Percentiles rank a stretch among this genome's conserved stretches.
phyloP scores from a whole-genome alignment of 30 jellyfish, hydroid and myxozoan genomes.

The Nemopilema nomurai region DNA sequence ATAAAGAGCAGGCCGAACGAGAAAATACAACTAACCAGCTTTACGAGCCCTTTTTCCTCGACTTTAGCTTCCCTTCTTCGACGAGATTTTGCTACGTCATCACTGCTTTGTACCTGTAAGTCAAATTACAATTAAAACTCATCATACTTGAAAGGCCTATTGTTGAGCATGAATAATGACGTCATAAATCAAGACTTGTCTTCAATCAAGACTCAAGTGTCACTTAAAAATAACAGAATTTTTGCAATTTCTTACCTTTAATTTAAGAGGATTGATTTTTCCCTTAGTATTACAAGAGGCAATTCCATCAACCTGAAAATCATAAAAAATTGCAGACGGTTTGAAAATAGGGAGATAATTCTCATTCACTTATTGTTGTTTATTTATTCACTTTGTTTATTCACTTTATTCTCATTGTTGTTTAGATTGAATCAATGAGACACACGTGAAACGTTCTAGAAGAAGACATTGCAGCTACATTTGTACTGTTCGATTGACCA shows the following conservation, averaged over 20 bases:
- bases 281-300: conserved; percentile 16
- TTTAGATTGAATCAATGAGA: no score
- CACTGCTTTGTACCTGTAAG: background rate
- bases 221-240: background rate
- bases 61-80: conserved; percentile 23
- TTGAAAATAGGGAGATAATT: no score
- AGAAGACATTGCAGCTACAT: no score
- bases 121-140: background rate
- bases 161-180: background rate
- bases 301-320: conserved; percentile 41
- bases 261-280: conserved; percentile 24
- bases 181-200: no score
- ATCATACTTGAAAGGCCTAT: background rate
- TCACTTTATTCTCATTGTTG: no score
- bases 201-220: no score
- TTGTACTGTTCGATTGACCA: no score
- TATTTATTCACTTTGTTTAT: no score
- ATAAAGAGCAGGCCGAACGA: no score
- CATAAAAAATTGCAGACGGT: no score
- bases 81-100: background rate
- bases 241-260: conserved; percentile 17
- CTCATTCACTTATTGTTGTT: no score
- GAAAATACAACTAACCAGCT: background rate
- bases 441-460: no score
- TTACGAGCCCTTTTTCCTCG: background rate